Evolutionary conservation across 2,113 vertebrate genomes (phyloP).

Genomic region (Stomatorhinus ivindoensis): DNA sequence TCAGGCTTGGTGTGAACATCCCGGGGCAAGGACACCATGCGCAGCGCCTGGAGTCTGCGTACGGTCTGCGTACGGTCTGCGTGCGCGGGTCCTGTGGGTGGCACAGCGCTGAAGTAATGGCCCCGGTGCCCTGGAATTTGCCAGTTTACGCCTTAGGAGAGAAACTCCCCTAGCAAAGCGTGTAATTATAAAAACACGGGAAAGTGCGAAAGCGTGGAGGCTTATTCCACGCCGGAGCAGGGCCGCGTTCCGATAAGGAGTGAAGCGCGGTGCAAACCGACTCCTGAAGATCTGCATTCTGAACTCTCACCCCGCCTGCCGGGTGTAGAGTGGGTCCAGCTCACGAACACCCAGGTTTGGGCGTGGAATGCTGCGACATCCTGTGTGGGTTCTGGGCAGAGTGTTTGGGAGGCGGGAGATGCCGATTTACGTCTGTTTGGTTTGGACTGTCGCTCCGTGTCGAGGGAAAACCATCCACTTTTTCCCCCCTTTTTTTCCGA

Average conservation of each 20-base stretch:
- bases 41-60: background rate
- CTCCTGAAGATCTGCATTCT: background rate
- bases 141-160: background rate
- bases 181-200: background rate
- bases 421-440: constrained; percentile 62
- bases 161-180: background rate
- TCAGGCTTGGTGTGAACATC: background rate
- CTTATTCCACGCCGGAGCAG: background rate
- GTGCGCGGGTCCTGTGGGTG: background rate
- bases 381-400: constrained; percentile 30
- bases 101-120: background rate
- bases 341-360: background rate
- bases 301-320: background rate
- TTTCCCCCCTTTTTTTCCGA: constrained; percentile 46
- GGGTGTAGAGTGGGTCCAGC: background rate
- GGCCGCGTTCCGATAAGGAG: background rate
- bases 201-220: background rate
- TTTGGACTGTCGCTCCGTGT: constrained; percentile 52
- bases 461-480: constrained; percentile 37
- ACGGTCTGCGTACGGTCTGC: background rate
- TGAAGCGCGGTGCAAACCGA: background rate
- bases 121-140: background rate
- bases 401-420: constrained; percentile 50
- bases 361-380: background rate
- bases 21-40: background rate